These are phyloP conservation scores for Equus przewalskii DNA, from an alignment of 2,113 vertebrate species.

Conservation along the genomic window DNA sequence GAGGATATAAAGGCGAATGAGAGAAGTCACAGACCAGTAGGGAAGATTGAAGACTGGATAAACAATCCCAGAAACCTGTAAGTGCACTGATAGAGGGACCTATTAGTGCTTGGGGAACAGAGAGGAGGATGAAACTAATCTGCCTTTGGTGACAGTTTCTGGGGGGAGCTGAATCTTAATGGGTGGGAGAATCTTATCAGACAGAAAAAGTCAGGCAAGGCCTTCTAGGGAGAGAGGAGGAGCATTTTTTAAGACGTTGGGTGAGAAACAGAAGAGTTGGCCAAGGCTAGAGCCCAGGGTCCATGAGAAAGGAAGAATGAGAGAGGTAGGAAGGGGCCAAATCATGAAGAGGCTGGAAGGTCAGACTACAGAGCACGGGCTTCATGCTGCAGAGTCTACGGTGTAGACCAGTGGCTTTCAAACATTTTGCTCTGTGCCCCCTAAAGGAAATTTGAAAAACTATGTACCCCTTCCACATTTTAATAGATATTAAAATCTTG, in stretches of 20 bases:
- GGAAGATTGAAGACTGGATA: background rate
- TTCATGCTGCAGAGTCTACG: background rate
- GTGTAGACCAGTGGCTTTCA: background rate
- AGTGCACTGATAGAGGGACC: no score
- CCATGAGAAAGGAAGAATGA: background rate
- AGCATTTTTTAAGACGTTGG: background rate
- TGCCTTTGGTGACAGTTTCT: background rate
- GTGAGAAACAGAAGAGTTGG: background rate
- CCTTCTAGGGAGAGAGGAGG: background rate
- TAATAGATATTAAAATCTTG: background rate
- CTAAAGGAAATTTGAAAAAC: background rate
- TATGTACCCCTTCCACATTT: background rate
- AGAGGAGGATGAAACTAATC: background rate
- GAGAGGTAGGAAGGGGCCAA: background rate
- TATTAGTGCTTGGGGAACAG: background rate
- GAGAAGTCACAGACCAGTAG: background rate
- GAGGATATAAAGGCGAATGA: background rate
- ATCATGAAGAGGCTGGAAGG: background rate
- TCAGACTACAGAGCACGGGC: rapidly evolving
- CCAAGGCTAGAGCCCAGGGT: background rate
- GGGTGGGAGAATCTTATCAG: background rate
- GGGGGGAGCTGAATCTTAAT: background rate
- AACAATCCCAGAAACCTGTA: background rate
- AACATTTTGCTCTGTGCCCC: background rate
- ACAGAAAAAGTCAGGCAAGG: background rate